phyloP scores from a whole-genome alignment of 2,888 invertebrate genomes.

The Acheta domesticus region DNA sequence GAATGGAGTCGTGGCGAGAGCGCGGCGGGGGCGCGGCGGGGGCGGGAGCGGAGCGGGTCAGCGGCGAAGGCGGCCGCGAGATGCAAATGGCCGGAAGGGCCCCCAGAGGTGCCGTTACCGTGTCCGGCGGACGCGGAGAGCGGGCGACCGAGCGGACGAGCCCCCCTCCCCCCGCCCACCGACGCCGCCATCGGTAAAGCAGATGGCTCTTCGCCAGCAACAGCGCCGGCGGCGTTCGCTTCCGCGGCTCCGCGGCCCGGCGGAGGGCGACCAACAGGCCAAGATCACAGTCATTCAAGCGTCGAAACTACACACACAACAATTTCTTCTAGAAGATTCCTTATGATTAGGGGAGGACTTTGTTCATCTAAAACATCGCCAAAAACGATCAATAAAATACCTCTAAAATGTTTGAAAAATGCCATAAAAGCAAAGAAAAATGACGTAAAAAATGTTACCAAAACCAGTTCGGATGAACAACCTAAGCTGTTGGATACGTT shows the following conservation, averaged over 20 bases:
- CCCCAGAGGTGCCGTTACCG: background rate
- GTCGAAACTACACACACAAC: too few species aligned
- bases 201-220: background rate
- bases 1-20: background rate
- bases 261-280: background rate
- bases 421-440: too few species aligned
- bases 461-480: too few species aligned
- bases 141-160: background rate
- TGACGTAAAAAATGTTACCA: too few species aligned
- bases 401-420: too few species aligned
- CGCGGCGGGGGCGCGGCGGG: background rate
- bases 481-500: too few species aligned
- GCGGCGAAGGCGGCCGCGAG: background rate
- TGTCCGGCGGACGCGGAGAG: constrained; percentile 1
- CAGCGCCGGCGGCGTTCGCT: background rate
- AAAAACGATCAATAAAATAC: too few species aligned
- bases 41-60: background rate
- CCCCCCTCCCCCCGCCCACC: background rate
- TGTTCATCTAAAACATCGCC: too few species aligned
- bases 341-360: too few species aligned
- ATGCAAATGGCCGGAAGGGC: background rate
- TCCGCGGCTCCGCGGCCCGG: background rate
- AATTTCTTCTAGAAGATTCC: too few species aligned
- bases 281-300: too few species aligned
- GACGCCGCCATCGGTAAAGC: background rate